Evolutionary conservation across 2,888 invertebrate species (phyloP).

Genomic region (Chrysolina americana): DNA sequence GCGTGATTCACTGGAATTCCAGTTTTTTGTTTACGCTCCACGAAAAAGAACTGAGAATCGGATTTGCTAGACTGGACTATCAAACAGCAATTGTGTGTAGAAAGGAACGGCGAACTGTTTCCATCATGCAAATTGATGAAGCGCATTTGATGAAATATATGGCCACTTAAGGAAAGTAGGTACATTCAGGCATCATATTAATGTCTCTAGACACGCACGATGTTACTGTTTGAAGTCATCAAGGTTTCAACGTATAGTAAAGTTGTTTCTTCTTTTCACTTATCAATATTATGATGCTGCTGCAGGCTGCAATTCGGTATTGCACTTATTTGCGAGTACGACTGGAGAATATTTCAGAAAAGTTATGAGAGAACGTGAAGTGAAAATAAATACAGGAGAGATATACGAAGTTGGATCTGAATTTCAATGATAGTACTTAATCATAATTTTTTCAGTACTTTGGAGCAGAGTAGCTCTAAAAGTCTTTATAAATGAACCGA

Average conservation of each 20-base stretch:
- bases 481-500: no score
- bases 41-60: not conserved
- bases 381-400: not conserved
- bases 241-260: not conserved
- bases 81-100: slow-evolving; percentile 24
- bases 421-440: no score
- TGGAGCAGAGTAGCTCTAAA: no score
- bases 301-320: not conserved
- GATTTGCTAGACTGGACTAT: not conserved
- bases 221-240: slow-evolving; percentile 17
- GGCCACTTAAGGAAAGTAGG: slow-evolving; percentile 45
- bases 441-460: no score
- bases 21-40: no score
- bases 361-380: not conserved
- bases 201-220: slow-evolving; percentile 14
- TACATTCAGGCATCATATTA: slow-evolving; percentile 13
- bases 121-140: slow-evolving; percentile 46
- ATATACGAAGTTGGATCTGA: not conserved
- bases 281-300: not conserved
- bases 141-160: slow-evolving; percentile 38
- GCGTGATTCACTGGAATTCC: no score
- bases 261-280: slow-evolving; percentile 5
- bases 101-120: slow-evolving; percentile 27
- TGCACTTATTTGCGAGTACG: not conserved
- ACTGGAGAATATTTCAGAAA: not conserved